A percentile compares a stretch with the other conserved stretches of the same genome.
Conservation (phyloP, 1,140 invertebrate species). For the Zaprionus davidi region DNA sequence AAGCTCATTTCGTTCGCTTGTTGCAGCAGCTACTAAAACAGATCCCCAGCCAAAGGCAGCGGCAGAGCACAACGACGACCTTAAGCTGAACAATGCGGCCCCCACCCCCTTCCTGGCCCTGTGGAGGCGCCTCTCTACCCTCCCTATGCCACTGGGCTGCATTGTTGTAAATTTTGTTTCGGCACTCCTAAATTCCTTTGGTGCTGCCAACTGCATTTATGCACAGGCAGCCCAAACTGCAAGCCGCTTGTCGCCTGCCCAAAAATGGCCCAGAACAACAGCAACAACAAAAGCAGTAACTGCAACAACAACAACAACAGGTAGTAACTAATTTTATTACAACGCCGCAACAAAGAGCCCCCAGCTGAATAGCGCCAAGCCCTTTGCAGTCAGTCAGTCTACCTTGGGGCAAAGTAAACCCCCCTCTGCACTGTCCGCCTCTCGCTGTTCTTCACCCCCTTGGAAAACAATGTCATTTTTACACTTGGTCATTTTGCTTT, state of each 20-base stretch:
- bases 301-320: conserved; percentile 14
- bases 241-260: conserved; percentile 14
- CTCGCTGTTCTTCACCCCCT: neutral
- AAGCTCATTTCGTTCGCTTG: conserved; percentile 51
- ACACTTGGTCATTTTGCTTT: conserved; percentile 74
- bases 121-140: conserved; percentile 1
- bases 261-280: conserved; percentile 50
- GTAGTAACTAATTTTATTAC: conserved; percentile 68
- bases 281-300: conserved; percentile 15
- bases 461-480: conserved; percentile 76
- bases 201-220: conserved; percentile 72
- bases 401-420: neutral
- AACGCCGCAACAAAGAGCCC: conserved; percentile 67
- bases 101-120: neutral
- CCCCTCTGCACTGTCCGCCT: neutral
- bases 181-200: conserved; percentile 75
- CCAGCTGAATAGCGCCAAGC: conserved; percentile 52
- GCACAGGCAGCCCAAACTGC: conserved; percentile 34
- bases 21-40: conserved; percentile 17
- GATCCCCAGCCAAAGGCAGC: conserved; percentile 9
- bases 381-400: conserved; percentile 4
- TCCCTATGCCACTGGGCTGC: conserved; percentile 8
- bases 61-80: conserved; percentile 5
- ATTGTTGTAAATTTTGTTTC: conserved; percentile 67
- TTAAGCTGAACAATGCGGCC: conserved; percentile 9